phyloP scores from a whole-genome alignment of 2,797 vertebrate species.

The Coreius guichenoti region DNA sequence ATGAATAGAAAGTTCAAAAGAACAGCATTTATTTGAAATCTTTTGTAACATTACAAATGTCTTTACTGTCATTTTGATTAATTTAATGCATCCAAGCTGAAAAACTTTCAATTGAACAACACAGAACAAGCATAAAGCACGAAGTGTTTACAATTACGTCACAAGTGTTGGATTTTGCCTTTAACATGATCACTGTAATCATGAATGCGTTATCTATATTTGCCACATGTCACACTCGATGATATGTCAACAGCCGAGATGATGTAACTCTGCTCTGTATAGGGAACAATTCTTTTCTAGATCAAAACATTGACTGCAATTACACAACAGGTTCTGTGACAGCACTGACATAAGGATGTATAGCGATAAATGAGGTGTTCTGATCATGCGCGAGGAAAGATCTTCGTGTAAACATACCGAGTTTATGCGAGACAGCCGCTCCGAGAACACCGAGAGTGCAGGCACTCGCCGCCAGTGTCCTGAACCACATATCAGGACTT shows the following conservation, averaged over 20 bases:
- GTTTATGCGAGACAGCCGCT: constrained; percentile 71
- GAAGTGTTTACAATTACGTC: neutral
- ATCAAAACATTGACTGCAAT: constrained; percentile 22
- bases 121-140: neutral
- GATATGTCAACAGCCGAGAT: constrained; percentile 8
- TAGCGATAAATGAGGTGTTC: neutral
- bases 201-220: neutral
- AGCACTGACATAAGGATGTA: neutral
- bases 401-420: constrained; percentile 71
- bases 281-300: neutral
- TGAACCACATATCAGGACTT: constrained; percentile 74
- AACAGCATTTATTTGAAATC: neutral
- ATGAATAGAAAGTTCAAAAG: neutral
- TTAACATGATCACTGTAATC: neutral
- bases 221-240: neutral
- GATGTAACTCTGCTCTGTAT: neutral
- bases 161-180: neutral
- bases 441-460: constrained; percentile 75
- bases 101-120: neutral
- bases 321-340: neutral
- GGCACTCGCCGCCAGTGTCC: constrained; percentile 72
- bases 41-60: neutral
- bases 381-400: neutral
- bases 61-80: neutral
- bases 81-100: neutral